Evolutionary conservation across 2,113 vertebrate genomes (phyloP).

Genomic region (Motacilla tschutschensis): DNA sequence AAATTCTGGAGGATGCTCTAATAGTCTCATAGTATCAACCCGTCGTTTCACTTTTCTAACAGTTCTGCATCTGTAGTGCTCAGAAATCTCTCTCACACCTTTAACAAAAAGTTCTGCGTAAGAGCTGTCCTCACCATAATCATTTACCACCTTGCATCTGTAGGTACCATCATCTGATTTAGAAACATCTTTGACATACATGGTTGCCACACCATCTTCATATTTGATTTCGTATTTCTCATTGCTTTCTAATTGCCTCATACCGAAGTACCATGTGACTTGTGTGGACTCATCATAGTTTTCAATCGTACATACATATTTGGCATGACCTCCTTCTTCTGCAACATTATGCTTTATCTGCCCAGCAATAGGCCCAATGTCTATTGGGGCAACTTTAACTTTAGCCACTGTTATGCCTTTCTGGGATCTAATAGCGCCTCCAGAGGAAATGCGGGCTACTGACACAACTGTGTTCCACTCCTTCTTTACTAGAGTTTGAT

Average conservation of each 20-base stretch:
- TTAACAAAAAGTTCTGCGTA: constrained; percentile 92
- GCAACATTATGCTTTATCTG: constrained; percentile 84
- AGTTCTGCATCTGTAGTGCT: constrained; percentile 87
- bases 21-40: constrained; percentile 88
- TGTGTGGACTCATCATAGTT: constrained; percentile 94
- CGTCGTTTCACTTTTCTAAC: constrained; percentile 91
- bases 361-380: constrained; percentile 90
- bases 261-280: constrained; percentile 97
- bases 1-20: constrained; percentile 95
- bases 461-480: constrained; percentile 93
- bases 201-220: constrained; percentile 89
- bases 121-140: constrained; percentile 94
- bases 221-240: constrained; percentile 93
- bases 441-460: constrained; percentile 89
- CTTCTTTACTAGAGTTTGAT: constrained; percentile 89
- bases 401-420: constrained; percentile 89
- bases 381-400: constrained; percentile 94
- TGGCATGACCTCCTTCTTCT: constrained; percentile 85
- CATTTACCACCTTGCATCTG: constrained; percentile 93
- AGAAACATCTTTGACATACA: constrained; percentile 86
- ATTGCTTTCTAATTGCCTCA: constrained; percentile 88
- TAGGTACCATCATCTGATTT: constrained; percentile 94
- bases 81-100: constrained; percentile 86
- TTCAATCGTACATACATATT: constrained; percentile 90
- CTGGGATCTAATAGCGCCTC: constrained; percentile 90